Conservation (phyloP, 2,113 vertebrate species). For the Onychostoma macrolepis region DNA sequence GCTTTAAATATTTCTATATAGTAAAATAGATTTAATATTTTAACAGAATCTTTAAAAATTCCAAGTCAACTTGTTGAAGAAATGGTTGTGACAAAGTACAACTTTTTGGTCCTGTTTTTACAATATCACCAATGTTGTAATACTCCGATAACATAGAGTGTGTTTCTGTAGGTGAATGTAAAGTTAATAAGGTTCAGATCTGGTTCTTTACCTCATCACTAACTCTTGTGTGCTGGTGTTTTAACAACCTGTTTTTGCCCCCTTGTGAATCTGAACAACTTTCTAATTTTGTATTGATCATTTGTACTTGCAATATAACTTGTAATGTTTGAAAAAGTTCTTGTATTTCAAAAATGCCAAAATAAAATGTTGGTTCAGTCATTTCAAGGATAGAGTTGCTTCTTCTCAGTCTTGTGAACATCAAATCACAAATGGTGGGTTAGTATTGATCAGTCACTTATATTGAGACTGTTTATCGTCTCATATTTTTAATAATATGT, state of each 20-base stretch:
- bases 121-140: constrained; percentile 63
- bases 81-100: constrained; percentile 58
- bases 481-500: constrained; percentile 42
- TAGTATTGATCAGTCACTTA: background rate
- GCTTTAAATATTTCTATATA: constrained; percentile 54
- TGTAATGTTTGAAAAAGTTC: constrained; percentile 64
- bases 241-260: constrained; percentile 45
- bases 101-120: constrained; percentile 57
- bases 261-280: constrained; percentile 68
- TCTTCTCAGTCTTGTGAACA: constrained; percentile 5
- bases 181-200: constrained; percentile 54
- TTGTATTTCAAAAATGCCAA: constrained; percentile 64
- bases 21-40: constrained; percentile 46
- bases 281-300: constrained; percentile 79
- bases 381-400: constrained; percentile 28
- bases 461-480: background rate
- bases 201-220: constrained; percentile 30
- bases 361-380: constrained; percentile 65
- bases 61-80: constrained; percentile 45
- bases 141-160: constrained; percentile 61
- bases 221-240: constrained; percentile 65
- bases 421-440: background rate
- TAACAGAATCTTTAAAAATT: constrained; percentile 40
- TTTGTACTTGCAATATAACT: constrained; percentile 81
- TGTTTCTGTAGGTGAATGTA: constrained; percentile 67